A percentile compares a stretch with the other conserved stretches of the same genome.
phyloP scores from a whole-genome alignment of 2,797 vertebrate species.

The Hylomyscus alleni region DNA sequence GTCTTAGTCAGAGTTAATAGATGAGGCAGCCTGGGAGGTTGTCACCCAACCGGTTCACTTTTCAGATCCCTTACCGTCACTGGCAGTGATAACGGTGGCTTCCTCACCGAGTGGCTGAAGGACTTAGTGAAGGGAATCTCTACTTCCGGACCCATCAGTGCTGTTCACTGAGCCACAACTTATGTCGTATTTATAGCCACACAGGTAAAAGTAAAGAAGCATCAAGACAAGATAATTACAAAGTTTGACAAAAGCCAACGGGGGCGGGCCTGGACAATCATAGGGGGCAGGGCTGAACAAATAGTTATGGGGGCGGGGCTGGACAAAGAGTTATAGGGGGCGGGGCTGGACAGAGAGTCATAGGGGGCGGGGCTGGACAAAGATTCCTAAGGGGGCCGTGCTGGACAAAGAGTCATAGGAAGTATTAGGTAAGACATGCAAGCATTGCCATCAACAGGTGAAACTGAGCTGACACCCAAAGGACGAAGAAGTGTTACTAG shows the following conservation, averaged over 20 bases:
- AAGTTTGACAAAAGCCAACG: not conserved
- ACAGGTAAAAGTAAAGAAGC: not conserved
- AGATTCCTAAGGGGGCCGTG: no score
- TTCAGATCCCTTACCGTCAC: slow-evolving; percentile 7
- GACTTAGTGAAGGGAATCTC: not conserved
- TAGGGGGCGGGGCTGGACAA: no score
- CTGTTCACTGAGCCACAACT: not conserved
- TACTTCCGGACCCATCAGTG: not conserved
- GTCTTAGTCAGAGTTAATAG: not conserved
- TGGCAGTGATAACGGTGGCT: not conserved
- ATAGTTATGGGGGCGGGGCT: no score
- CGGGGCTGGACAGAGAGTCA: no score
- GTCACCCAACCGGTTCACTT: not conserved
- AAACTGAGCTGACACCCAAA: not conserved
- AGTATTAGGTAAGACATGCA: slow-evolving; percentile 4
- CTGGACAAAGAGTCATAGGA: no score
- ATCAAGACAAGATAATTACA: slow-evolving; percentile 23
- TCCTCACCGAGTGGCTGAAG: not conserved
- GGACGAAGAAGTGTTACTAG: not conserved
- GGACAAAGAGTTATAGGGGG: no score
- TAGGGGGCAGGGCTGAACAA: no score
- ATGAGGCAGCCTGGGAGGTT: not conserved
- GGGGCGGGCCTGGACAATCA: not conserved
- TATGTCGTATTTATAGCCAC: not conserved
- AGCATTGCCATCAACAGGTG: not conserved